phyloP scores from a whole-genome alignment of 64 coral and sea anemone species.

The Pocillopora verrucosa region DNA sequence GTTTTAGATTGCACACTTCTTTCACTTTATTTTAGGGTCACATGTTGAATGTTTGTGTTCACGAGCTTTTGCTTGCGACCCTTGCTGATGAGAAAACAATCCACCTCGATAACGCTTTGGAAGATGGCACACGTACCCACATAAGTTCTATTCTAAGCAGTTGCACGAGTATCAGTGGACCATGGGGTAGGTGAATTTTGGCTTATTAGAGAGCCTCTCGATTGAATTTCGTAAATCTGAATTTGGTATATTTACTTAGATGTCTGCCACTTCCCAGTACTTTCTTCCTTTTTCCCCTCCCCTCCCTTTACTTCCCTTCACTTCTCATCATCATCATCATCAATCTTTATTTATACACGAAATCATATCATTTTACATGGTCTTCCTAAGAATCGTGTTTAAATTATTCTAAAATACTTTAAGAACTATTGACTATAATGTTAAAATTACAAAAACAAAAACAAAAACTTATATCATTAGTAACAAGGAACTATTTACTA shows the following conservation, averaged over 20 bases:
- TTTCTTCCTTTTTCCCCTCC: neutral
- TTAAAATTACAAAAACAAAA: no score
- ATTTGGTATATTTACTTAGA: no score
- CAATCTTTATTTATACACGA: no score
- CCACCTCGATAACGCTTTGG: neutral
- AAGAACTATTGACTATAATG: no score
- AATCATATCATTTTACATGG: no score
- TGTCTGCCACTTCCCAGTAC: neutral
- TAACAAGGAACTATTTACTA: no score
- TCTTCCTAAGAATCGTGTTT: no score
- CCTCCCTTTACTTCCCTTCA: neutral
- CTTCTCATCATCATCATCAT: neutral
- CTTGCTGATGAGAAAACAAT: slow-evolving; percentile 4
- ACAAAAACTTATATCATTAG: no score
- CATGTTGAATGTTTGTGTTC: slow-evolving; percentile 24
- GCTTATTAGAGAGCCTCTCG: neutral
- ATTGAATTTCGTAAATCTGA: no score
- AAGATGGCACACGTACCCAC: neutral
- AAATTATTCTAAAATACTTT: no score
- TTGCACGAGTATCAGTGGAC: neutral
- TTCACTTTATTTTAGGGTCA: neutral
- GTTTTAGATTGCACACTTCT: neutral
- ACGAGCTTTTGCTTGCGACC: slow-evolving; percentile 10
- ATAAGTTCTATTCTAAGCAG: slow-evolving; percentile 35
- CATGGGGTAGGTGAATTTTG: slow-evolving; percentile 11